A percentile compares a stretch with the other conserved stretches of the same genome.
Conservation (phyloP, 2,888 invertebrate genomes). For the Steinernema carpocapsae region DNA sequence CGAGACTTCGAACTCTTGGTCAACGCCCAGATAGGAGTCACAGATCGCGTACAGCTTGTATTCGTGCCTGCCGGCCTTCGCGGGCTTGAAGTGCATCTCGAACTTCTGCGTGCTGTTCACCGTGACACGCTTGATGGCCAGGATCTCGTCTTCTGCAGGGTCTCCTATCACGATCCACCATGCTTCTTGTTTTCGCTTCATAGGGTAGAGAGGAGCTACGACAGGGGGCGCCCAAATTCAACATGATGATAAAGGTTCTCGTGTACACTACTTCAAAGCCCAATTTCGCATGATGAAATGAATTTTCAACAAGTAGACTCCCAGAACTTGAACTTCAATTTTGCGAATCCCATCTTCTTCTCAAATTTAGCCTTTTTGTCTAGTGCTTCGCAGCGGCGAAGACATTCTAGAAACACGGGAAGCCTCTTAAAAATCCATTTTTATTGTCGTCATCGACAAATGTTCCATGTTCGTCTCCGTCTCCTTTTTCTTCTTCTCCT, state of each 20-base stretch:
- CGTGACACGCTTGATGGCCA: slow-evolving; percentile 93
- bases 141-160: slow-evolving; percentile 86
- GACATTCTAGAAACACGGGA: not conserved
- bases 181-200: slow-evolving; percentile 75
- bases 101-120: slow-evolving; percentile 85
- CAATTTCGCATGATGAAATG: too few relatives aligned
- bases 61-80: slow-evolving; percentile 77
- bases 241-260: too few relatives aligned
- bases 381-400: not conserved
- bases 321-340: too few relatives aligned
- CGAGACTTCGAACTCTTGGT: slow-evolving; percentile 83
- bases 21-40: slow-evolving; percentile 97
- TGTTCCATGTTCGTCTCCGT: not conserved
- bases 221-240: slow-evolving; percentile 75
- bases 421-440: slow-evolving; percentile 13
- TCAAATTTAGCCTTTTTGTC: not conserved
- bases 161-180: slow-evolving; percentile 99
- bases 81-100: slow-evolving; percentile 82
- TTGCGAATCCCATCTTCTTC: too few relatives aligned
- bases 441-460: not conserved
- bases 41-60: slow-evolving; percentile 98
- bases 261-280: too few relatives aligned
- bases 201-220: slow-evolving; percentile 96
- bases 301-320: too few relatives aligned
- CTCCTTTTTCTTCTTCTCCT: too few relatives aligned